phyloP scores from a whole-genome alignment of 2,888 invertebrate genomes.

The Melanotus villosus region DNA sequence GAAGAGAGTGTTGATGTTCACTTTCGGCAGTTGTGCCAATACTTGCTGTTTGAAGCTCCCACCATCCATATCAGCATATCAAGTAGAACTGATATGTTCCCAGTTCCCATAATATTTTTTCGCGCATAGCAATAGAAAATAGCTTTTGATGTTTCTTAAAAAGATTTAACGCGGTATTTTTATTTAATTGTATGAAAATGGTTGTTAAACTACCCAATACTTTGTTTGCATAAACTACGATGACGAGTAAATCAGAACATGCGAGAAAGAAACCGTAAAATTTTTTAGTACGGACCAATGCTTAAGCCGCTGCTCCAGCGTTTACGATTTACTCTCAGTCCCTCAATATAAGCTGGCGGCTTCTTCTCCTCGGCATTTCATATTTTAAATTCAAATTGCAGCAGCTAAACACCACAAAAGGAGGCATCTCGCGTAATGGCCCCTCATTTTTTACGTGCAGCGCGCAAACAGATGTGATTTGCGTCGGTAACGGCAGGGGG shows the following conservation, averaged over 20 bases:
- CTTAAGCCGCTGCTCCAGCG: slow-evolving; percentile 23
- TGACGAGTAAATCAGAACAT: slow-evolving; percentile 22
- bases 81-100: too few relatives aligned
- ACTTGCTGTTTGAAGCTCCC: too few relatives aligned
- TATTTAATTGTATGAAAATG: too few relatives aligned
- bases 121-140: too few relatives aligned
- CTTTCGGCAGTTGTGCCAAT: too few relatives aligned
- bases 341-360: slow-evolving; percentile 35
- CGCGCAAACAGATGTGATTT: slow-evolving; percentile 40
- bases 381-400: slow-evolving; percentile 45
- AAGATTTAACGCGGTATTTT: too few relatives aligned
- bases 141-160: too few relatives aligned
- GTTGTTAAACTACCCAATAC: neutral
- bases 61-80: too few relatives aligned
- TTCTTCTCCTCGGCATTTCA: slow-evolving; percentile 39
- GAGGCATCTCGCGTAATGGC: slow-evolving; percentile 41
- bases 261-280: slow-evolving; percentile 33
- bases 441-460: slow-evolving; percentile 41
- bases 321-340: slow-evolving; percentile 38
- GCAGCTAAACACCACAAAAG: slow-evolving; percentile 44
- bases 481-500: slow-evolving; percentile 22
- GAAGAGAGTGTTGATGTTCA: too few relatives aligned
- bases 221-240: slow-evolving; percentile 16
- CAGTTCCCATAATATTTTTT: too few relatives aligned
- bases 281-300: slow-evolving; percentile 22